Conservation (phyloP, 2,113 vertebrate species). For the Chloroceryle aenea region DNA sequence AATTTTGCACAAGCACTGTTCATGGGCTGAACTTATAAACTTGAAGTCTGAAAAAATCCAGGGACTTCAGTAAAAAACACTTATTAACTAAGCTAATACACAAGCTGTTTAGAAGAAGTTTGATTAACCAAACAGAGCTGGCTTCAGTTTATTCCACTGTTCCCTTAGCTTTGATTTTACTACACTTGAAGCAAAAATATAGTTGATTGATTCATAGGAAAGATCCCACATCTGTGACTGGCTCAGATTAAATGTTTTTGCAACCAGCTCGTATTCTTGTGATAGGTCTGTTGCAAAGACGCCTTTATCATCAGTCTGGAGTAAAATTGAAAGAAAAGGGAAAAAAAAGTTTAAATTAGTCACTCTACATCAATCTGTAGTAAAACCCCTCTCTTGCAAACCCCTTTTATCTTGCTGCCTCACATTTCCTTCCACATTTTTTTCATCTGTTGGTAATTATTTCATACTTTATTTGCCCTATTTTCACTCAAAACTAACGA, state of each 20-base stretch:
- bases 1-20: not conserved
- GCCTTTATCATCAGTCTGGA: slow-evolving; percentile 96
- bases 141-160: slow-evolving; percentile 83
- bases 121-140: slow-evolving; percentile 63
- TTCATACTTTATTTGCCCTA: not conserved
- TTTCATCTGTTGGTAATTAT: not conserved
- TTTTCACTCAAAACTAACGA: not conserved
- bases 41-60: not conserved
- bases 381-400: not conserved
- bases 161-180: slow-evolving; percentile 85
- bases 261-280: slow-evolving; percentile 90
- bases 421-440: not conserved
- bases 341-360: not conserved
- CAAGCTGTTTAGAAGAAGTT: not conserved
- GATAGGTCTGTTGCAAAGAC: slow-evolving; percentile 93
- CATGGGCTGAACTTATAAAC: not conserved
- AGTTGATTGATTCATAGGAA: slow-evolving; percentile 87
- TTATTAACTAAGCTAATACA: not conserved
- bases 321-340: slow-evolving; percentile 3
- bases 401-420: not conserved
- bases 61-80: not conserved
- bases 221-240: slow-evolving; percentile 86
- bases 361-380: not conserved
- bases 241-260: slow-evolving; percentile 87
- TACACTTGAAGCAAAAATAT: slow-evolving; percentile 83